Base-by-base conservation (phyloP, 2,113 vertebrate species). In the Trichomycterus rosablanca region DNA sequence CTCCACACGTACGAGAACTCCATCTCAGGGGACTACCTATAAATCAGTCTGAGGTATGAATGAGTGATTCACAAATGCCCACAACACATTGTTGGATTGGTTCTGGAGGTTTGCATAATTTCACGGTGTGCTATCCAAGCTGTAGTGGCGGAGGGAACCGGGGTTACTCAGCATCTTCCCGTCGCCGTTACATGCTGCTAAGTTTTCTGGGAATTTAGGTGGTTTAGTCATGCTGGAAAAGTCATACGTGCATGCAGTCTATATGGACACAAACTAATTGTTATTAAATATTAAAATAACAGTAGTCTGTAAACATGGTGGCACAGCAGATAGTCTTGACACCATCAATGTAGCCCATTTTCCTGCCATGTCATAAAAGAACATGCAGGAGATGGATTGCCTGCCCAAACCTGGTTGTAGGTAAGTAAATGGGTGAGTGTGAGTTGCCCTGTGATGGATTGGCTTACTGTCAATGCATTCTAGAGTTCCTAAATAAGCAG, bases 141-240 rank as follows among this genome's bases (percentile, higher is more conserved):
- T n/a, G n/a, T n/a, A n/a, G n/a, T 75, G 76, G 73, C 77, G 63
- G 67, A 75, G 72, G 76, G 74, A 79, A 72, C 75, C 72, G 51
- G 62, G 63, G 75, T 85, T 85, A 83, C 79, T 84, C 80, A 83
- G 74, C 48, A 51, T 57, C 70, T 81, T 75, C 77, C 74, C 68
- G 59, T 76, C 78, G 75, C 75, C 75, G 74, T 70, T 67, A 60
- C 57, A 62, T 18, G 72, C 62, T 46, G 19, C 59, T 42, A 24
- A 28, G 58, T 59, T 72, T 86, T 84, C 83, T 84, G 82, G 83
- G 83, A 88, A 87, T 74, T 62, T 7, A n/a, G 39, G 66, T 66
- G 74, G 67, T 64, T 46, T 75, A 66, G 70, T 83, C 76, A 73
- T 66, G 24, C 74, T 57, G 77, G 74, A 80, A 82, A 76, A 30